phyloP scores from a whole-genome alignment of 2,797 vertebrate genomes.

The Gorsachius magnificus region DNA sequence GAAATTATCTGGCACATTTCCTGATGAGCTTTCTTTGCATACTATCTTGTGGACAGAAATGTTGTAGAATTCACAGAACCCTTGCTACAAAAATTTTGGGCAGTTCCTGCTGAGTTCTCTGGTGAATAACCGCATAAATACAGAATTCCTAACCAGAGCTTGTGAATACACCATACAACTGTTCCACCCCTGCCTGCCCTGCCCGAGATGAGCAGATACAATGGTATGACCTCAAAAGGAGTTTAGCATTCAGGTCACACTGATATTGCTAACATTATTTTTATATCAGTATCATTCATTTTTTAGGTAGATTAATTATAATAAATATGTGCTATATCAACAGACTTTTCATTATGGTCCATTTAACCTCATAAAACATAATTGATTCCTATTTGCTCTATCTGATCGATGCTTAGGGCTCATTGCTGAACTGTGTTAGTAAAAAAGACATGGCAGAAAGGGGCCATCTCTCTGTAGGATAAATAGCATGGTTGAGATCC shows the following conservation, averaged over 20 bases:
- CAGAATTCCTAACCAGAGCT: background rate
- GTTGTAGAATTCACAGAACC: background rate
- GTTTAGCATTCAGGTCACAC: conserved; percentile 33
- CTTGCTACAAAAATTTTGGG: background rate
- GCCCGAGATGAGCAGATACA: background rate
- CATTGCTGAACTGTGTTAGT: conserved; percentile 15
- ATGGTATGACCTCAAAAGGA: conserved; percentile 6
- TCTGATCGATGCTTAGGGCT: conserved; percentile 64
- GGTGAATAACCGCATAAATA: background rate
- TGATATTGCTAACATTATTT: conserved; percentile 51
- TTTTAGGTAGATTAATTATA: conserved; percentile 74
- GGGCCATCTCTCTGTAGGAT: background rate
- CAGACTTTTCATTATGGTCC: conserved; percentile 70
- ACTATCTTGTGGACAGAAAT: background rate
- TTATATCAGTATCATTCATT: conserved; percentile 68
- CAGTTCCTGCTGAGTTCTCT: background rate
- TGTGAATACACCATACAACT: background rate
- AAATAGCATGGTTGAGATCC: background rate
- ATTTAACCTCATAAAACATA: conserved; percentile 74
- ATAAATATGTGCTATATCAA: conserved; percentile 74
- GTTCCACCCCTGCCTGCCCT: background rate
- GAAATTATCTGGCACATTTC: background rate
- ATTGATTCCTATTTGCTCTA: conserved; percentile 74
- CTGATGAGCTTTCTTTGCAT: background rate
- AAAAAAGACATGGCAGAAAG: conserved; percentile 22